Evolutionary conservation across 2,113 vertebrate species (phyloP).

Genomic region (Turnix velox): DNA sequence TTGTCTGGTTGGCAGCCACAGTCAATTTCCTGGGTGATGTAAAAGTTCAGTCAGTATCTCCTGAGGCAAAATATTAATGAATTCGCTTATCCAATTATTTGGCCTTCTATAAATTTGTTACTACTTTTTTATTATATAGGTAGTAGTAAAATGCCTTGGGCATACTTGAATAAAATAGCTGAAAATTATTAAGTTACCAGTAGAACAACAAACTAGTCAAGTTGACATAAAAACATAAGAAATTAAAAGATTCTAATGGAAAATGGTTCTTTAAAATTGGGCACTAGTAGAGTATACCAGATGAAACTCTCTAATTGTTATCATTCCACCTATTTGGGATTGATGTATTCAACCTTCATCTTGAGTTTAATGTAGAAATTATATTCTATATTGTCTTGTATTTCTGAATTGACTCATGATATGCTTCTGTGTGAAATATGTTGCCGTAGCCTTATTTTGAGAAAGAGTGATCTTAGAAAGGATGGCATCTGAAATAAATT

Average conservation of each 20-base stretch:
- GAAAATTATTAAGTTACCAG: background rate
- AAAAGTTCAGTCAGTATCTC: background rate
- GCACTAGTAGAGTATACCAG: background rate
- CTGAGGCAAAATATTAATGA: slow-evolving; percentile 4
- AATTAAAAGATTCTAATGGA: background rate
- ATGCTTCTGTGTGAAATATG: background rate
- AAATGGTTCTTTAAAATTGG: background rate
- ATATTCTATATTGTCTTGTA: background rate
- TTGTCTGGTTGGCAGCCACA: background rate
- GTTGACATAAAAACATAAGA: background rate
- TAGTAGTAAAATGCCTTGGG: background rate
- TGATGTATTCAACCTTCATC: background rate
- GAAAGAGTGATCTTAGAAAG: background rate
- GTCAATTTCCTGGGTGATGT: background rate
- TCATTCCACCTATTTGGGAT: background rate
- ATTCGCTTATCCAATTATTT: background rate
- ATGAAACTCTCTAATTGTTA: background rate
- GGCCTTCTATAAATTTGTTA: background rate
- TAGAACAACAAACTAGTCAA: background rate
- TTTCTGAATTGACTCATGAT: background rate
- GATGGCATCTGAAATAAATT: background rate
- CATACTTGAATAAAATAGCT: background rate
- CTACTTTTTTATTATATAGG: background rate
- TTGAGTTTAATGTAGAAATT: background rate
- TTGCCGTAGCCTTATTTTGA: background rate